These are phyloP conservation scores for Bubo scandiacus DNA, from an alignment of 2,113 vertebrate species.

Conservation along the genomic window DNA sequence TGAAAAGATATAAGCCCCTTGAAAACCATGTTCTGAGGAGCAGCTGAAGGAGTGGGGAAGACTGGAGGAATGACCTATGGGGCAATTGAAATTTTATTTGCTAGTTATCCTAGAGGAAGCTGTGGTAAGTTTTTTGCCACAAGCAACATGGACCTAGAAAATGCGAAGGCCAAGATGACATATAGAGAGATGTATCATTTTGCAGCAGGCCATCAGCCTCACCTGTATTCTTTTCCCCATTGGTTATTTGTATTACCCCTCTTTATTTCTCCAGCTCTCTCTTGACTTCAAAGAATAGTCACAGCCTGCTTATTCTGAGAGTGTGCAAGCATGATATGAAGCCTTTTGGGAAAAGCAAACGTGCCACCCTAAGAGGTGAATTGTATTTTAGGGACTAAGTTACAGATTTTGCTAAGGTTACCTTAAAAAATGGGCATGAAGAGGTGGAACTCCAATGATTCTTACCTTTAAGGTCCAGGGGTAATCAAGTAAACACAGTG, in stretches of 20 bases:
- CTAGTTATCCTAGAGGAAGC: neutral
- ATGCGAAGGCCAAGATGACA: neutral
- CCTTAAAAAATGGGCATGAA: neutral
- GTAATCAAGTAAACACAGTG: conserved; percentile 30
- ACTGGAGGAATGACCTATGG: neutral
- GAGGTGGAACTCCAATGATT: neutral
- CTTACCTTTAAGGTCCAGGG: neutral
- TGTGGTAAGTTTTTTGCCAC: neutral
- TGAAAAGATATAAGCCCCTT: neutral
- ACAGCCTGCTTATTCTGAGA: neutral
- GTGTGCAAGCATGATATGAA: neutral
- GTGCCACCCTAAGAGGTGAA: neutral
- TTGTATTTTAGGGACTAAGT: neutral
- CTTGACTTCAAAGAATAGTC: neutral
- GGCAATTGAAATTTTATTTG: neutral
- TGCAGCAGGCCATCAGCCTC: neutral
- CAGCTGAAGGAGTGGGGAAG: neutral
- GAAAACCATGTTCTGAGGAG: neutral
- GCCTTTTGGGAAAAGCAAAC: neutral
- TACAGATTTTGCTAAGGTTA: neutral
- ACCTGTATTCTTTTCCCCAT: neutral
- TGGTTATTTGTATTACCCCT: neutral
- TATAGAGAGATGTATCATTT: neutral
- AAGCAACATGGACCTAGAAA: neutral
- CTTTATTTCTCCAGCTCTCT: neutral